Evolutionary conservation across 2,888 invertebrate genomes (phyloP), one percentile per base, ranked within the genome.

Genomic region (Agriopis leucophaearia): DNA sequence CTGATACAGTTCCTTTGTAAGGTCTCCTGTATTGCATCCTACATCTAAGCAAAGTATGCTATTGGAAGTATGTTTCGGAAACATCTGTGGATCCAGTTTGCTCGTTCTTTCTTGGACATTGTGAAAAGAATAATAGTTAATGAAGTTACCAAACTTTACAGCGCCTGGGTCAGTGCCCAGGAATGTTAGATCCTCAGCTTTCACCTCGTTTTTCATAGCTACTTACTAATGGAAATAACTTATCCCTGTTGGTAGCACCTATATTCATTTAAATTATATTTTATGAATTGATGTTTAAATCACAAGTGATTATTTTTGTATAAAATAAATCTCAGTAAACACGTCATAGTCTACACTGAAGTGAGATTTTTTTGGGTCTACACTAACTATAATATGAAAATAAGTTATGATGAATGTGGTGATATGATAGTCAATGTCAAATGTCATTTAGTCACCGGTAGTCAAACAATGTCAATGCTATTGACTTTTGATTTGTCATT

Each of bases 81-180:
- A 92, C 92, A 94, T 94, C 47, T 78, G 64, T 59, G 80, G 68
- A 67, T 87, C 74, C 73, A 98, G 90, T 76, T 96, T 92, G 58
- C 94, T 90, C 54, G 96, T 92, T 80, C 98, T 95, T 75, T 96
- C 95, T 66, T 94, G 92, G 35, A 96, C 95, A 62, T 96, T 95
- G 88, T 97, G 96, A 82, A 98, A 98, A 74, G 96, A 93, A 84
- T 98, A 98, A 84, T 98, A 98, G 89, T 98, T 97, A 68, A 97
- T 97, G 79, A 98, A 98, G 89, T 98, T 98, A 61, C 98, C 98
- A 92, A 94, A 95, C 83, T 95, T 95, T 0, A 96, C 96, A 44
- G 97, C 96, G 27, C 97, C 97, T 15, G 97, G 97, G 87, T 97
- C 95, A 64, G 92, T 89, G 15, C 92, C 94, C 80, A 88, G 88